These are phyloP conservation scores for Craseonycteris thonglongyai DNA, from an alignment of 2,113 vertebrate species.

Conservation along the genomic window DNA sequence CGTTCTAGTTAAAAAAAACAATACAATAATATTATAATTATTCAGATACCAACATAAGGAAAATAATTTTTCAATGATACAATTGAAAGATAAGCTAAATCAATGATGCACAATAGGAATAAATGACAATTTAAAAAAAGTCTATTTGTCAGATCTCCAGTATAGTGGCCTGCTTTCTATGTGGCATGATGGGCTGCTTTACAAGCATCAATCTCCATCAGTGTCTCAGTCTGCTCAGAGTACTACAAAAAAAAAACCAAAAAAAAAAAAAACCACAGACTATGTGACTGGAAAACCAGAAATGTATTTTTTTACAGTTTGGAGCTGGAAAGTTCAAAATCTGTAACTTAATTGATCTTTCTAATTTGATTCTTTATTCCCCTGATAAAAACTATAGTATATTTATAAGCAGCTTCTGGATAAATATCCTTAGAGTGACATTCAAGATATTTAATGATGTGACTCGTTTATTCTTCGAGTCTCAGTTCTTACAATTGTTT, in stretches of 20 bases:
- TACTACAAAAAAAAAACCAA: background rate
- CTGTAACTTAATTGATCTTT: background rate
- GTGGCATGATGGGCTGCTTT: background rate
- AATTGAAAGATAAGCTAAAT: background rate
- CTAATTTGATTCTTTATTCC: background rate
- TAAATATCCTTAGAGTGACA: background rate
- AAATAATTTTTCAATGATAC: background rate
- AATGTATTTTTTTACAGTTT: background rate
- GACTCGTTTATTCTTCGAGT: background rate
- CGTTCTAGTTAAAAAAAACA: background rate
- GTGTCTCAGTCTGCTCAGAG: background rate
- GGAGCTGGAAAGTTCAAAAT: background rate
- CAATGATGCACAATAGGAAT: background rate
- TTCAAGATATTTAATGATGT: background rate
- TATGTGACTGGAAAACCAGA: background rate
- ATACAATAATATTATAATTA: background rate
- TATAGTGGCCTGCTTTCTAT: background rate
- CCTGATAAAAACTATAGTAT: background rate
- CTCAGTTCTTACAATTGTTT: background rate
- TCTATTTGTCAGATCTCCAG: background rate
- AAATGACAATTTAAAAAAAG: background rate
- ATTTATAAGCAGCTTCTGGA: background rate
- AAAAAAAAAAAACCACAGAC: background rate
- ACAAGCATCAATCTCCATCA: background rate
- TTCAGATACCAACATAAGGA: background rate